Conservation (phyloP, 2,113 vertebrate species). For the Aplodontia rufa region DNA sequence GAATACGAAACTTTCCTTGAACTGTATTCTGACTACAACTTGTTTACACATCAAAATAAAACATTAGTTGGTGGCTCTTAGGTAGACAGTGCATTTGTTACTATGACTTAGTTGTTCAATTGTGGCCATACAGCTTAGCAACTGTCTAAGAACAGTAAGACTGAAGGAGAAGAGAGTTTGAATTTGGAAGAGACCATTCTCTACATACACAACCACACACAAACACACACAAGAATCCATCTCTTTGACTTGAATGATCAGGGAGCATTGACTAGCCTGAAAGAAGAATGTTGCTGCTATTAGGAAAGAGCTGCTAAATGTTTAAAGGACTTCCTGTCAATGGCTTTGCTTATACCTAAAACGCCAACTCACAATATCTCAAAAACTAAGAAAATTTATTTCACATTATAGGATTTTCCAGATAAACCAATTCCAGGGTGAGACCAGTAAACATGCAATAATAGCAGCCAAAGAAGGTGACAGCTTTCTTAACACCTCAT, state of each 20-base stretch:
- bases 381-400: background rate
- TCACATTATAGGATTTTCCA: background rate
- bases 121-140: background rate
- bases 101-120: background rate
- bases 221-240: background rate
- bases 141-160: background rate
- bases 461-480: rapidly evolving
- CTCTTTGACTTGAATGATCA: background rate
- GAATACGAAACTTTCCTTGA: background rate
- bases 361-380: background rate
- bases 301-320: background rate
- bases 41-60: background rate
- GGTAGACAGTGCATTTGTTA: background rate
- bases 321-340: background rate
- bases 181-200: background rate
- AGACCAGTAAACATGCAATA: background rate
- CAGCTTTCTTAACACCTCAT: background rate
- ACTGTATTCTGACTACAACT: background rate
- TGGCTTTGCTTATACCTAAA: background rate
- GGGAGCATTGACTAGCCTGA: background rate
- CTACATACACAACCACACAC: background rate
- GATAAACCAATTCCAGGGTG: no score
- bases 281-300: background rate
- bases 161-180: background rate
- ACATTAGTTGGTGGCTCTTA: background rate